Percentiles rank a stretch among this genome's conserved stretches.
Conservation (phyloP, 2,797 vertebrate species). For the Sciaenops ocellatus region DNA sequence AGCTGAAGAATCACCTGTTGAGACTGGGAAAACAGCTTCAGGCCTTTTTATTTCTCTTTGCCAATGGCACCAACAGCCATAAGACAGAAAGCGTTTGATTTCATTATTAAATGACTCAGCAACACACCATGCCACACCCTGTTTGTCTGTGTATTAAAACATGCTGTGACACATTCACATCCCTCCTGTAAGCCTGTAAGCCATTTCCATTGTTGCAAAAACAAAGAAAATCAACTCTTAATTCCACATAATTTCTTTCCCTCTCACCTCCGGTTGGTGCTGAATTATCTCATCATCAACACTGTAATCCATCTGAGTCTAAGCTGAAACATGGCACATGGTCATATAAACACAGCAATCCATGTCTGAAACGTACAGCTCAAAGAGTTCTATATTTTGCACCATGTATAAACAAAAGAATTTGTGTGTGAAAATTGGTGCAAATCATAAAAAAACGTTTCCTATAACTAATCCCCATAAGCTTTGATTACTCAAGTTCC, state of each 20-base stretch:
- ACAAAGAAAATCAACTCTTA: background rate
- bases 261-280: background rate
- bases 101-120: background rate
- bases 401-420: background rate
- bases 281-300: background rate
- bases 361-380: too few species aligned
- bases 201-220: background rate
- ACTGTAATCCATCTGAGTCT: background rate
- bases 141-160: background rate
- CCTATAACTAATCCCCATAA: background rate
- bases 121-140: constrained; percentile 31
- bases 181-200: too few species aligned
- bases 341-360: background rate
- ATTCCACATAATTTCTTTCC: background rate
- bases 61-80: too few species aligned
- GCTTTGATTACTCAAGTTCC: too few species aligned
- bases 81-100: too few species aligned
- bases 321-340: background rate
- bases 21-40: too few species aligned
- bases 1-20: too few species aligned
- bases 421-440: background rate
- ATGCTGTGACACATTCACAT: background rate
- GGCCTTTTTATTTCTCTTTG: too few species aligned
- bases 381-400: background rate
- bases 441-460: background rate